Evolutionary conservation across 2,888 invertebrate species (phyloP), one percentile per base, ranked within the genome.

Genomic region (Lobophora halterata): DNA sequence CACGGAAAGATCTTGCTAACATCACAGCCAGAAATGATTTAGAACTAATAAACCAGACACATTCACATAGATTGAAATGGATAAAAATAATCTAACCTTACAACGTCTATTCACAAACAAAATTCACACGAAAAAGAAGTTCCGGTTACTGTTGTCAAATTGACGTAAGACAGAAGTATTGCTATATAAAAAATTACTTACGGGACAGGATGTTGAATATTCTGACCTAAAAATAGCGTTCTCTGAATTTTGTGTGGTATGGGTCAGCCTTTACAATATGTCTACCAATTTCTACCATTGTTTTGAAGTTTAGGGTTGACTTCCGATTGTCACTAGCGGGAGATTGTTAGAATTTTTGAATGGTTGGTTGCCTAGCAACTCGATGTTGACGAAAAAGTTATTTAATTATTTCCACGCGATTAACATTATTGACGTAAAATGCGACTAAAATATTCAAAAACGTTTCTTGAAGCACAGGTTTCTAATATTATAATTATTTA

Each of bases 391-490:
- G 30, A 46, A 37, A 34, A 32, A 24, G n/a, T n/a, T n/a, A n/a
- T n/a, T n/a, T 17, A 3, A 10, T 14, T 18, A 16, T 1, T 7
- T 18, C 23, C n/a, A n/a, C 5, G 5, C 13, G 2, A 20, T 7
- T 3, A n/a, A 5, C 11, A 34, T 6, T 7, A 7, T 10, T 2
- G 17, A 17, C n/a, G 5, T 1, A 33, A 23, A 36, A 96, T 96
- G 95, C 92, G 95, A 59, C 78, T 96, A 21, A 96, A 96, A 83
- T 95, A 94, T 83, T 89, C 93, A 38, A 92, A 93, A 78, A 94
- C 94, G 2, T 79, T 95, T 58, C 72, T 94, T 42, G 91, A 93
- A 56, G 91, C 93, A 0, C 93, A 94, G 89, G 95, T 95, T n/a
- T n/a, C n/a, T n/a, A n/a, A n/a, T n/a, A n/a, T n/a, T n/a, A n/a